Conservation (phyloP, 1,140 invertebrate genomes). For the Pentalonia nigronervosa region DNA sequence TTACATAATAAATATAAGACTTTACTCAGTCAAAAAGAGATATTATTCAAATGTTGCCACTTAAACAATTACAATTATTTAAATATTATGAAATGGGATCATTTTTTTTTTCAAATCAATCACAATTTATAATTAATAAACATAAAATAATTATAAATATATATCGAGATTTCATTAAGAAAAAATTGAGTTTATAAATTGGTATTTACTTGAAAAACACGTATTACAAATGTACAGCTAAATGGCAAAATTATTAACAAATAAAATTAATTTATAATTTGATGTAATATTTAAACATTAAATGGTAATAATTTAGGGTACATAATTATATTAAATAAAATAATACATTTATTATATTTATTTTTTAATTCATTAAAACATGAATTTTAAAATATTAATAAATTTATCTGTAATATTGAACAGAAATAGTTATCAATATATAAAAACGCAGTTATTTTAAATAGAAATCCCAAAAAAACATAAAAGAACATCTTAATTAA, state of each 20-base stretch:
- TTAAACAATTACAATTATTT: neutral
- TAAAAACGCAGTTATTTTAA: neutral
- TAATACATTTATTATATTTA: neutral
- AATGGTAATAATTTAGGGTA: neutral
- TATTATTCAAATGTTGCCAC: neutral
- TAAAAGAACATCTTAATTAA: neutral
- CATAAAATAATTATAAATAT: slow-evolving; percentile 8
- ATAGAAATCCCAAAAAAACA: slow-evolving; percentile 42
- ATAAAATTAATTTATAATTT: neutral
- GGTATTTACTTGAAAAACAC: neutral
- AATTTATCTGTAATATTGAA: neutral
- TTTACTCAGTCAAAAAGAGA: neutral
- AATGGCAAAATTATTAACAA: slow-evolving; percentile 28
- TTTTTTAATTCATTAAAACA: slow-evolving; percentile 7
- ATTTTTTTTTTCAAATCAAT: neutral
- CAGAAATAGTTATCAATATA: neutral
- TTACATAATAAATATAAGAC: neutral
- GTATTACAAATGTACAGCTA: neutral
- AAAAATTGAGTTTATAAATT: neutral
- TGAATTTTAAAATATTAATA: neutral
- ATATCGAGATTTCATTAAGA: neutral
- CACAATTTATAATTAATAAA: neutral
- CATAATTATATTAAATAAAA: neutral
- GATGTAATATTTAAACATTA: neutral
- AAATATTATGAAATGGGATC: neutral